Evolutionary conservation across 2,888 invertebrate genomes (phyloP), one percentile per base, ranked within the genome.

Genomic region (Caprella mutica): DNA sequence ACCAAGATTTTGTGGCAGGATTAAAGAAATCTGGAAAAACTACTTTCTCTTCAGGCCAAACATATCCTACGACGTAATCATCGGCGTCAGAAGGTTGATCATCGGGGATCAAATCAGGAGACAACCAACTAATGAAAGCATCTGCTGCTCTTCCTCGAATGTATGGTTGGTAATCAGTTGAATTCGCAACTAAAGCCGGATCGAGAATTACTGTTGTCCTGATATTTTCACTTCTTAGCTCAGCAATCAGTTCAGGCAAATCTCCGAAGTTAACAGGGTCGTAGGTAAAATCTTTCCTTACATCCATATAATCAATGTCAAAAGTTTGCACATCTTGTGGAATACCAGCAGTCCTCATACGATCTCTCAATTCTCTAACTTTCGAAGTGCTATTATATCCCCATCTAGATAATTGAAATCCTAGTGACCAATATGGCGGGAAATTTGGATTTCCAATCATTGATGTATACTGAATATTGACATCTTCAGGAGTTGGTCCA

Each of bases 391-490:
- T 77, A 55, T 78, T 78, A 69, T 86, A 86, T 21, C 84, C 82
- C 69, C 56, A 84, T 78, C 82, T 80, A 4, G 61, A 59, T 17
- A 65, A 56, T 17, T 65, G 61, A 52, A 65, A 65, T 19, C 61
- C 61, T n/a, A 65, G 46, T 1, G 83, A 77, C 91, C 91, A 92
- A 70, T 86, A 88, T 0, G 91, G 88, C 1, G 90, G 90, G 78
- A 91, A 78, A 69, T 80, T 79, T 0, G 90, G 87, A 59, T 78
- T 75, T 0, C 89, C 90, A 9, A 90, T 77, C 12, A 85, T 68
- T 60, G 77, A 66, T 59, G 30, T 52, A n/a, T 58, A 61, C 55
- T 61, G 58, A 43, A 64, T 55, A 9, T 72, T 66, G 5, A 74
- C 73, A 56, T 71, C 68, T 56, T 72, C 71, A 0, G 91, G 87